Evolutionary conservation across 2,797 vertebrate genomes (phyloP), one percentile per base, ranked within the genome.

Genomic region (Odontamblyopus lacepedii): DNA sequence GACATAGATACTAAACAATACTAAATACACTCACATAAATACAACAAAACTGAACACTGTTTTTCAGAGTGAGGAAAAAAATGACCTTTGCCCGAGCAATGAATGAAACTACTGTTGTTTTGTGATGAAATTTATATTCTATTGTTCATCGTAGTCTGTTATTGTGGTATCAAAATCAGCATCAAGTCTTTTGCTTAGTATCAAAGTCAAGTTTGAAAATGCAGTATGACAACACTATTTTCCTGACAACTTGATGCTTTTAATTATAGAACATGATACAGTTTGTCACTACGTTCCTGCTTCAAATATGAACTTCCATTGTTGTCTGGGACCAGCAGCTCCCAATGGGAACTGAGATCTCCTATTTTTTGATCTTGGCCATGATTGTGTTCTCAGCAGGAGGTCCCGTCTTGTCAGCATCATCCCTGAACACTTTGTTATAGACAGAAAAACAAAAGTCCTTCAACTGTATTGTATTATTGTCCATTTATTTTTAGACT

Each of bases 291-390:
- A 85, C 87, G 90, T 88, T 83, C 88, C 84, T 67, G 29, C 56
- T 77, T 74, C 83, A 89, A 90, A 89, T 78, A 86, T 63, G 60
- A 75, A 55, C 83, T 83, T 86, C 77, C 19, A 57, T 72, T 67
- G 84, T 81, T 71, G 69, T 79, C 78, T 78, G 67, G 44, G 44
- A 48, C 44, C 3, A 5, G 35, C 44, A 48, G 44, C 76, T 78
- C 69, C 79, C 78, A 29, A 55, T 79, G 84, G 85, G 81, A 87
- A 74, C 76, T 77, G 62, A 81, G 78, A 77, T 92, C 89, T 92
- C 93, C 91, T 91, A 91, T 89, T 91, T 93, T 92, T 84, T 83
- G 84, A 80, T 88, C 85, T 83, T 90, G 89, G 89, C 83, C 89
- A 85, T 83, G 81, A 44, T 82, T 67, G 77, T 69, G 55, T 84